phyloP scores from a whole-genome alignment of 2,888 invertebrate genomes.

The Drosophila merina region DNA sequence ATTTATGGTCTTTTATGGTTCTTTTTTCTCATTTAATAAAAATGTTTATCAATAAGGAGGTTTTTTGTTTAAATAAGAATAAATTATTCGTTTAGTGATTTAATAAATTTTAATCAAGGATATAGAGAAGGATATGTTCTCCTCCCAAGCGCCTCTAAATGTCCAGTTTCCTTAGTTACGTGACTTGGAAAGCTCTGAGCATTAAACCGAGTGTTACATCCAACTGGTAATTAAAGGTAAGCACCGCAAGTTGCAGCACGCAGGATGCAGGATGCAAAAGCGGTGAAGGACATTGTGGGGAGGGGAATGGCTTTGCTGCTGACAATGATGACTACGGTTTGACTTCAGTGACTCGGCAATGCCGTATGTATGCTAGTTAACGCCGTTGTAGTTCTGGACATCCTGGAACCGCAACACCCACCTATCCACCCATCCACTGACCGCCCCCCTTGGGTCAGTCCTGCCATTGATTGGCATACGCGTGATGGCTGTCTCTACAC shows the following conservation, averaged over 20 bases:
- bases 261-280: slow-evolving; percentile 32
- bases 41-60: too few relatives aligned
- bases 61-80: too few relatives aligned
- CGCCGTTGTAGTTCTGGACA: slow-evolving; percentile 43
- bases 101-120: neutral
- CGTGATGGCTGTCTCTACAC: slow-evolving; percentile 51
- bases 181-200: slow-evolving; percentile 41
- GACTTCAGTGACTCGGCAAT: slow-evolving; percentile 23
- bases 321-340: slow-evolving; percentile 21
- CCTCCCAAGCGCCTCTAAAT: neutral
- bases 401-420: slow-evolving; percentile 4
- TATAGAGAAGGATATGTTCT: neutral
- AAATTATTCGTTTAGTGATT: neutral
- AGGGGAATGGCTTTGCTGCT: slow-evolving; percentile 28
- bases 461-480: slow-evolving; percentile 68
- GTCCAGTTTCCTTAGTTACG: slow-evolving; percentile 26
- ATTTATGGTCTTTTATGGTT: slow-evolving; percentile 8
- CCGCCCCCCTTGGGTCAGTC: slow-evolving; percentile 11
- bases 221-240: slow-evolving; percentile 68
- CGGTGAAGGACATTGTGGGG: slow-evolving; percentile 17
- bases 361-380: slow-evolving; percentile 54
- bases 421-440: slow-evolving; percentile 4
- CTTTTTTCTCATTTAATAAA: neutral
- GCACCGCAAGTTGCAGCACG: slow-evolving; percentile 55
- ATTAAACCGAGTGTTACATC: slow-evolving; percentile 64